These are phyloP conservation scores for Paratilapia polleni DNA, from an alignment of 2,113 vertebrate genomes.

Conservation along the genomic window DNA sequence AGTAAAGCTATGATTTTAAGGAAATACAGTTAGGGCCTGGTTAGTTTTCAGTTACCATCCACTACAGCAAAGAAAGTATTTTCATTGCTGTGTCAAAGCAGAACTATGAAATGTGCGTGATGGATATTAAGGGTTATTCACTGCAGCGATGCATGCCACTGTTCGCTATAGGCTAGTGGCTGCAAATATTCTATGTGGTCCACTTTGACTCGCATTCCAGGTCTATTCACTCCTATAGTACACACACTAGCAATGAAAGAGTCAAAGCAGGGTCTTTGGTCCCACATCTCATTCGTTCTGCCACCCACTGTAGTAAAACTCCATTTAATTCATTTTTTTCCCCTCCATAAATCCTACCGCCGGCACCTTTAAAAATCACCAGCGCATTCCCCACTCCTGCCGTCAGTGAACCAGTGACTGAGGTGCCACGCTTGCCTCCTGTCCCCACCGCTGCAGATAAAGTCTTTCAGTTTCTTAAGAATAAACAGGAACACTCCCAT, in stretches of 20 bases:
- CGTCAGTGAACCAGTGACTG: conserved; percentile 62
- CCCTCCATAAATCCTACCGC: conserved; percentile 55
- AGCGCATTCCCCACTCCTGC: conserved; percentile 30
- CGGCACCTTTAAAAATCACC: conserved; percentile 47
- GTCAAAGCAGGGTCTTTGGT: conserved; percentile 18
- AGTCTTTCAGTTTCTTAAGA: conserved; percentile 81
- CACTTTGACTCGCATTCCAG: conserved; percentile 3
- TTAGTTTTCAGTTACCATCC: neutral
- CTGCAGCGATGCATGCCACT: no score
- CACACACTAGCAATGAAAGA: conserved; percentile 9
- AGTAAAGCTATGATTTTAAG: neutral
- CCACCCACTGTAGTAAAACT: conserved; percentile 62
- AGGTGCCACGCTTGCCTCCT: conserved; percentile 65
- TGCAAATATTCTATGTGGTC: neutral
- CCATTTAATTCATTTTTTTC: conserved; percentile 59
- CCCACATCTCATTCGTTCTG: conserved; percentile 46
- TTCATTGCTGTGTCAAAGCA: neutral
- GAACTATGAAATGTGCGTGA: neutral
- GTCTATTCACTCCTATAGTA: neutral
- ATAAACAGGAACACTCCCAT: conserved; percentile 85
- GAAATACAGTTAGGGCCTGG: neutral
- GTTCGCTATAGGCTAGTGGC: neutral
- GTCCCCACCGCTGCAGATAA: conserved; percentile 72
- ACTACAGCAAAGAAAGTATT: neutral
- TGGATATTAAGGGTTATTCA: neutral